Evolutionary conservation across 37 sponge, comb jelly and placozoan genomes (phyloP), one percentile per base, ranked within the genome.

Genomic region (Corticium candelabrum): DNA sequence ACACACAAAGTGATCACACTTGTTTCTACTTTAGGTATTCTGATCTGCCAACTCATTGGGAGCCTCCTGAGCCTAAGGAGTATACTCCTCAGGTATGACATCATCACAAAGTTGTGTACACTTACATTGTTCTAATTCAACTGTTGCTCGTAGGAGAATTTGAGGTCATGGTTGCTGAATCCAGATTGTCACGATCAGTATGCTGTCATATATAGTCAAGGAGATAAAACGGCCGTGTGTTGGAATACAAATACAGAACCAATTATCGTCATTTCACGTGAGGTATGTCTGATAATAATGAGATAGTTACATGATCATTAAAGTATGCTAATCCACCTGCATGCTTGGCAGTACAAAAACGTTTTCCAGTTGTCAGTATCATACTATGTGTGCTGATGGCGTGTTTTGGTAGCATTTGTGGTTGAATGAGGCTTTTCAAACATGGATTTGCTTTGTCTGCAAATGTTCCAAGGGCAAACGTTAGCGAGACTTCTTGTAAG

Each of bases 101-200:
- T 50, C 62, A 50, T 11, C 21, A 50, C 62, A 21, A 50, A 50
- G 11, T 27, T 27, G 62, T 21, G 21, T 27, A 21, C 62, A 50
- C 21, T 27, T 27, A 11, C 21, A 27, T 50, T 50, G 11, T 50
- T 50, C 62, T 27, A 11, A 11, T 50, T 50, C 21, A 27, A 21
- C 11, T 27, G 21, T 50, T 50, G 62, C 15, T 27, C 21, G 21
- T 50, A 99, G 94, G 99, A 87, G 5, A 89, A 92, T 79, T 79
- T 99, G 11, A 77, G 85, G 35, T 95, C 93, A 2, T 99, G 99
- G 99, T 72, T 94, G 5, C 76, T 82, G 70, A 85, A 95, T 41
- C 78, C 86, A 56, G 89, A 92, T 41, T 86, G 89, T 67, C 81
- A 84, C 41, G 99, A 99, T 77, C 96, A 99, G 82, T 99, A 79